Base-by-base conservation (phyloP, 2,888 invertebrate genomes). In the Nezara viridula region DNA sequence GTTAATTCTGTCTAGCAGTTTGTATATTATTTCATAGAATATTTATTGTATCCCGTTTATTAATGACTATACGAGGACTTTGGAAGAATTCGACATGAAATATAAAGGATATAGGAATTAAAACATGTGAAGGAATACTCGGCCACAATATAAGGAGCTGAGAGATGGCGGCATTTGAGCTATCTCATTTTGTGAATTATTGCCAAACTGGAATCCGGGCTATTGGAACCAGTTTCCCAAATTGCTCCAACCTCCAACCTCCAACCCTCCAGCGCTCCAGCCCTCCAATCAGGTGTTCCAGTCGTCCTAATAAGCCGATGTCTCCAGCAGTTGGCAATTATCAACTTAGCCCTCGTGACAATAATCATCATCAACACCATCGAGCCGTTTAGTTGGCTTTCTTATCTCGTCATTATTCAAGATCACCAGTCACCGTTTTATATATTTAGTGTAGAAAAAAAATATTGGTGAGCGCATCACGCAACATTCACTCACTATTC, bases 141-240 rank as follows among this genome's bases (percentile, higher is more conserved):
- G 19, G 50, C 27, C 44, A 14, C 85, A 77, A 77, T 86, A 86
- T 86, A 86, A 86, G 88, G 88, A 88, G 60, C 37, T 21, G 24
- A 81, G 73, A 21, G 73, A 73, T 73, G 77, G 55, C 27, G 89
- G 89, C 85, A 89, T 89, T 55, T 86, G 16, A 86, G 89, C 89
- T 89, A 89, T 89, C 89, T 89, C 89, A 89, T 89, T 89, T 89
- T 73, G 44, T 89, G 89, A 89, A 89, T 89, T 89, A 89, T 89
- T 89, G 89, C 50, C 89, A 60, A 60, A 86, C 52, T 86, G 89
- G 89, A 89, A 89, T 89, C 40, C 60, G 27, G 89, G 85, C 85
- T 89, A 89, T 89, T 85, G 89, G 47, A 77, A 32, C 27, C 40
- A 40, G 44, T 52, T 44, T 49, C 40, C 16, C 86, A 88, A 88